phyloP scores from a whole-genome alignment of 2,113 vertebrate species.

The Pitta sordida region DNA sequence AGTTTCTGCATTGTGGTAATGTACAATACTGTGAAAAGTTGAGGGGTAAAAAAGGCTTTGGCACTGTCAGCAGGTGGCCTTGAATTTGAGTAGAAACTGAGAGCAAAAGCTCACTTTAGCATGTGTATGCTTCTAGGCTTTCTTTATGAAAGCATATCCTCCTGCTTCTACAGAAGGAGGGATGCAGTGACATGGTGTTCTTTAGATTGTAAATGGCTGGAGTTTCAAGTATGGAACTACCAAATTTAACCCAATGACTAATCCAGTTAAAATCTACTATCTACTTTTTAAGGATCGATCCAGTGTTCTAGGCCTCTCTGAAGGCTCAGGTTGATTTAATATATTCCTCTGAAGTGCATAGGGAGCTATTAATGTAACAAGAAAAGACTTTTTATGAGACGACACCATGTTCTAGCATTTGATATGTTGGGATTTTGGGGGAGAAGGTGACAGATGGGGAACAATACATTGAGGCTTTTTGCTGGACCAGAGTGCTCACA shows the following conservation, averaged over 20 bases:
- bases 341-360: not conserved
- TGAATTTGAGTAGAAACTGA: not conserved
- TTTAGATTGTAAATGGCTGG: not conserved
- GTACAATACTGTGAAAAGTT: not conserved
- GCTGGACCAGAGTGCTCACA: not conserved
- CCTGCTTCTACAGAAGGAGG: not conserved
- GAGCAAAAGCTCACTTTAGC: not conserved
- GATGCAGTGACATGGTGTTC: not conserved
- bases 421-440: not conserved
- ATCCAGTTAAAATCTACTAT: not conserved
- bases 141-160: not conserved
- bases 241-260: not conserved
- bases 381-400: not conserved
- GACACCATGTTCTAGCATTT: not conserved
- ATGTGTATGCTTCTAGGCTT: not conserved
- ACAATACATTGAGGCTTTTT: accelerated
- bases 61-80: not conserved
- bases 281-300: not conserved
- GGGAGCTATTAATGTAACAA: not conserved
- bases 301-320: not conserved
- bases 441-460: no score
- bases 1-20: not conserved
- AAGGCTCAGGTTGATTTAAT: not conserved
- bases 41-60: not conserved
- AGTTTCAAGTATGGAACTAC: not conserved